Evolutionary conservation across 1,140 invertebrate genomes (phyloP).

Genomic region (Papilio xuthus): DNA sequence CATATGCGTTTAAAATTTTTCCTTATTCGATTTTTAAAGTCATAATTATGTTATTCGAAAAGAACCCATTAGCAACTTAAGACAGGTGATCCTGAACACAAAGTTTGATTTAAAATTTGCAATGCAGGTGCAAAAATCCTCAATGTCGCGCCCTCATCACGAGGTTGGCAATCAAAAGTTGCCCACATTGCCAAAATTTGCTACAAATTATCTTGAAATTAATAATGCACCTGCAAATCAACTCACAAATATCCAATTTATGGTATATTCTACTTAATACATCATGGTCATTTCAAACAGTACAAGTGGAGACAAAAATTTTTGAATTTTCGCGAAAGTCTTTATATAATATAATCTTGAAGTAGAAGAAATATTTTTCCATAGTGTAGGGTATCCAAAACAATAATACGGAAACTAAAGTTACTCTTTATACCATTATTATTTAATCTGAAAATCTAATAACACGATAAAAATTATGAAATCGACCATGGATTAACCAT

Average conservation of each 20-base stretch:
- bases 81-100: background rate
- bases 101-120: constrained; percentile 1
- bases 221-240: constrained; percentile 48
- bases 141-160: constrained; percentile 43
- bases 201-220: constrained; percentile 41
- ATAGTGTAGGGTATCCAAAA: no score
- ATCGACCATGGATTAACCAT: no score
- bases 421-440: no score
- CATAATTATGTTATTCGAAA: background rate
- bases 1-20: background rate
- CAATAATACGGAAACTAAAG: no score
- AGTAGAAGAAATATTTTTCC: no score
- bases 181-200: constrained; percentile 46
- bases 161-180: constrained; percentile 44
- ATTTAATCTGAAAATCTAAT: no score
- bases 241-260: constrained; percentile 4
- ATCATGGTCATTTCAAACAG: background rate
- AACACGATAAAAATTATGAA: no score
- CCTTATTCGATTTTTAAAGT: background rate
- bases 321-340: no score
- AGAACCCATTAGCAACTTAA: background rate
- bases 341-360: no score
- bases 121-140: constrained; percentile 41
- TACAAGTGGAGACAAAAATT: no score
- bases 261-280: background rate